Percentiles rank a stretch among this genome's conserved stretches.
These are phyloP conservation scores for Bimastos eiseni DNA, from an alignment of 2,888 invertebrate species.

Conservation along the genomic window DNA sequence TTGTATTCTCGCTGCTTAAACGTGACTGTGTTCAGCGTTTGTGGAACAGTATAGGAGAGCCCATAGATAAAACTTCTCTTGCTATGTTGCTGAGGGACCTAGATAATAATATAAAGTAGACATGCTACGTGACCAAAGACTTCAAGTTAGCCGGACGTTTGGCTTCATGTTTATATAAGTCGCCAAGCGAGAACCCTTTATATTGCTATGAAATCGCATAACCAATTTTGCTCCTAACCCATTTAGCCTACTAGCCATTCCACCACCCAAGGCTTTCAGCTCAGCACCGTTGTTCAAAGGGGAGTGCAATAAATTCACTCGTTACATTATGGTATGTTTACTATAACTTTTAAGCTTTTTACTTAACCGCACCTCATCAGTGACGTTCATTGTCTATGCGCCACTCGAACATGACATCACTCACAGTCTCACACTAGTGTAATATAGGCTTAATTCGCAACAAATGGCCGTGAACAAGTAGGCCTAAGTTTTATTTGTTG, in stretches of 20 bases:
- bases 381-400: not conserved
- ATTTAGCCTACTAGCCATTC: not conserved
- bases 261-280: not conserved
- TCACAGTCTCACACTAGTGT: too few relatives aligned
- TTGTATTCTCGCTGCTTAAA: too few relatives aligned
- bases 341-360: not conserved
- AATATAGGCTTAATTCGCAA: too few relatives aligned
- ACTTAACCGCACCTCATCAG: not conserved
- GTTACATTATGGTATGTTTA: not conserved
- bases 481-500: not conserved
- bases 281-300: not conserved
- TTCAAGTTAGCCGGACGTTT: not conserved
- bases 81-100: not conserved
- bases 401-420: not conserved
- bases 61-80: not conserved
- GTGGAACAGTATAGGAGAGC: not conserved
- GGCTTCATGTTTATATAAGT: not conserved
- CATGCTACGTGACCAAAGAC: not conserved
- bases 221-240: not conserved
- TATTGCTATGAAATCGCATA: not conserved
- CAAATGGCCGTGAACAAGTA: too few relatives aligned
- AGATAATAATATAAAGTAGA: not conserved
- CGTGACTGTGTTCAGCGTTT: not conserved
- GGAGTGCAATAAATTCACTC: conserved; percentile 4
- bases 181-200: not conserved